Evolutionary conservation across 2,888 invertebrate genomes (phyloP).

Genomic region (Frankliniella fusca): DNA sequence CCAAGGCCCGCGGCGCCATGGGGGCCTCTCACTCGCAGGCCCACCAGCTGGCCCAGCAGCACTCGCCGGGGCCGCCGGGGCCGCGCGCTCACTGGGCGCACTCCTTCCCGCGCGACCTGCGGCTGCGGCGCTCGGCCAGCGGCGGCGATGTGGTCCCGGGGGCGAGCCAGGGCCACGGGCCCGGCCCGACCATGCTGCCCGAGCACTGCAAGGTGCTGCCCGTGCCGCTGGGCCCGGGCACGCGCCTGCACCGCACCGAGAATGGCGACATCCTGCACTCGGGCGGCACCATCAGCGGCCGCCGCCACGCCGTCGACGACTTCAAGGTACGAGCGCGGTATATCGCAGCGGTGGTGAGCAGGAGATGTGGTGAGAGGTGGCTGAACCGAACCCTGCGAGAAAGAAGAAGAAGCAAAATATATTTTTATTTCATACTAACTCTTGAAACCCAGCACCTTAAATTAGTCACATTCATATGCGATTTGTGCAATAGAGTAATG

Average conservation of each 20-base stretch:
- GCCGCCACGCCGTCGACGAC: constrained; percentile 35
- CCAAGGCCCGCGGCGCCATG: not conserved
- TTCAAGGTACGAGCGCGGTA: constrained; percentile 40
- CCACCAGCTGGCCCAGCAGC: constrained; percentile 33
- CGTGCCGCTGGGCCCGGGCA: constrained; percentile 57
- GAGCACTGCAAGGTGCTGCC: constrained; percentile 60
- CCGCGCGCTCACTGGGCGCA: constrained; percentile 39
- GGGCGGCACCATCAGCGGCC: constrained; percentile 70
- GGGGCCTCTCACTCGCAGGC: constrained; percentile 18
- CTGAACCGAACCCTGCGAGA: no score
- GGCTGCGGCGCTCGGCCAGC: constrained; percentile 33
- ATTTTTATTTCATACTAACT: no score
- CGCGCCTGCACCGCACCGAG: constrained; percentile 69
- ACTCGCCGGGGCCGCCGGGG: constrained; percentile 34
- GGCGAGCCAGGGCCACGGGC: not conserved
- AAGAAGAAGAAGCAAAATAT: no score
- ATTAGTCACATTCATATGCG: no score
- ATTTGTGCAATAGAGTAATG: no score
- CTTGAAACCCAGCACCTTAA: no score
- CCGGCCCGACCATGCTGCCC: not conserved
- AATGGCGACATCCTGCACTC: constrained; percentile 78
- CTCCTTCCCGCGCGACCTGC: constrained; percentile 39
- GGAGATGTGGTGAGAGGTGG: no score
- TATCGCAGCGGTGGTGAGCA: constrained; percentile 43
- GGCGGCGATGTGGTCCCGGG: not conserved